A percentile compares a stretch with the other conserved stretches of the same genome.
phyloP scores from a whole-genome alignment of 2,888 invertebrate genomes.

The Ormyrus rosae region DNA sequence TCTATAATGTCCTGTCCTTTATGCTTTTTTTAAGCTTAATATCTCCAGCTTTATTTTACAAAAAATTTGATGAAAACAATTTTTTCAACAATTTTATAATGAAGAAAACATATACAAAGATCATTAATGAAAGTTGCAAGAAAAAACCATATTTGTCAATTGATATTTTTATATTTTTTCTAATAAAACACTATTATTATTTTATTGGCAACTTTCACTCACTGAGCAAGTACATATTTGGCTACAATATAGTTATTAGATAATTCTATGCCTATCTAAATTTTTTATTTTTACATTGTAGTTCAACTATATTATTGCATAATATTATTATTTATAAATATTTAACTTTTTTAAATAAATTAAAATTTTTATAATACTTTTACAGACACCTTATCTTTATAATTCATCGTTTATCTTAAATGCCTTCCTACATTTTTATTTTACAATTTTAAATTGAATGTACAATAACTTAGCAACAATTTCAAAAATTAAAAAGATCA shows the following conservation, averaged over 20 bases:
- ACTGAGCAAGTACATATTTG: constrained; percentile 70
- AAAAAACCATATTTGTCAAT: constrained; percentile 20
- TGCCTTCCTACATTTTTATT: neutral
- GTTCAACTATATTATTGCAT: constrained; percentile 65
- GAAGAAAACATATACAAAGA: constrained; percentile 59
- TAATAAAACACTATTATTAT: constrained; percentile 4
- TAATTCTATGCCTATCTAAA: constrained; percentile 59
- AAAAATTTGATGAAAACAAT: constrained; percentile 51
- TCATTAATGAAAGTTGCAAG: constrained; percentile 69
- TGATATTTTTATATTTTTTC: constrained; percentile 4
- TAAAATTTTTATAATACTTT: constrained; percentile 11
- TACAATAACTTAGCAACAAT: neutral
- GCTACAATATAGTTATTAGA: constrained; percentile 70
- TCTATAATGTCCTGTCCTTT: constrained; percentile 47
- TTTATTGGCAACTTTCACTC: constrained; percentile 69
- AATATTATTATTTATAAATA: constrained; percentile 37
- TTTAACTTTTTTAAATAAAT: neutral
- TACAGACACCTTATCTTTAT: constrained; percentile 46
- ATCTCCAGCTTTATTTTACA: constrained; percentile 37
- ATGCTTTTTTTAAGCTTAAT: constrained; percentile 21
- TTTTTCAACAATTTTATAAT: constrained; percentile 65
- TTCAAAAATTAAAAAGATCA: too few species aligned
- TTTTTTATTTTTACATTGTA: constrained; percentile 70
- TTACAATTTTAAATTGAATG: constrained; percentile 1
- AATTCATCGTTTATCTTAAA: constrained; percentile 2